These are phyloP conservation scores for Melopsittacus undulatus DNA, from an alignment of 2,797 vertebrate species.

Conservation along the genomic window DNA sequence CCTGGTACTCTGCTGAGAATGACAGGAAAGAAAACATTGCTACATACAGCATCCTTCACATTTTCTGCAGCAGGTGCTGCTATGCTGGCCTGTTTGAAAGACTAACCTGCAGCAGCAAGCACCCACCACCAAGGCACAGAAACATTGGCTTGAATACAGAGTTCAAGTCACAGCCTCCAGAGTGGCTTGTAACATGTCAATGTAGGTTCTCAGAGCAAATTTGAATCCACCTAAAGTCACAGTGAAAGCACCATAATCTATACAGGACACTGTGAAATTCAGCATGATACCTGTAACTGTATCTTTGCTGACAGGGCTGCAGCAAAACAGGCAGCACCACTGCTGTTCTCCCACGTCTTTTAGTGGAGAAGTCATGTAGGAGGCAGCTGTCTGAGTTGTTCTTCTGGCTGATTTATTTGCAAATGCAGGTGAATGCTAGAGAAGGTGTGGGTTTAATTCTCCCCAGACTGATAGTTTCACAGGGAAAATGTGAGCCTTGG, in stretches of 20 bases:
- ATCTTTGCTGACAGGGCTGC: not conserved
- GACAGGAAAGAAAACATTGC: not conserved
- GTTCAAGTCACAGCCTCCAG: not conserved
- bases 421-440: slow-evolving; percentile 49
- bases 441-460: slow-evolving; percentile 41
- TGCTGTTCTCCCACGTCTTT: not conserved
- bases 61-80: not conserved
- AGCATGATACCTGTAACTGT: not conserved
- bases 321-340: slow-evolving; percentile 4
- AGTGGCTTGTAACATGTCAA: not conserved
- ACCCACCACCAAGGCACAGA: not conserved
- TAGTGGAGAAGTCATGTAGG: slow-evolving; percentile 33
- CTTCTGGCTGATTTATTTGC: slow-evolving; percentile 61
- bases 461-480: not conserved
- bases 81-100: not conserved
- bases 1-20: not conserved
- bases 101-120: not conserved
- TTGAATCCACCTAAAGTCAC: not conserved
- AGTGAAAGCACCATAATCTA: not conserved
- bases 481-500: slow-evolving; percentile 3
- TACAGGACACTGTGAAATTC: not conserved
- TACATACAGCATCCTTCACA: not conserved
- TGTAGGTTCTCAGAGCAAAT: not conserved
- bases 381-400: slow-evolving; percentile 55
- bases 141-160: not conserved